A percentile compares a stretch with the other conserved stretches of the same genome.
phyloP scores from a whole-genome alignment of 2,113 vertebrate genomes.

The Anas platyrhynchos region DNA sequence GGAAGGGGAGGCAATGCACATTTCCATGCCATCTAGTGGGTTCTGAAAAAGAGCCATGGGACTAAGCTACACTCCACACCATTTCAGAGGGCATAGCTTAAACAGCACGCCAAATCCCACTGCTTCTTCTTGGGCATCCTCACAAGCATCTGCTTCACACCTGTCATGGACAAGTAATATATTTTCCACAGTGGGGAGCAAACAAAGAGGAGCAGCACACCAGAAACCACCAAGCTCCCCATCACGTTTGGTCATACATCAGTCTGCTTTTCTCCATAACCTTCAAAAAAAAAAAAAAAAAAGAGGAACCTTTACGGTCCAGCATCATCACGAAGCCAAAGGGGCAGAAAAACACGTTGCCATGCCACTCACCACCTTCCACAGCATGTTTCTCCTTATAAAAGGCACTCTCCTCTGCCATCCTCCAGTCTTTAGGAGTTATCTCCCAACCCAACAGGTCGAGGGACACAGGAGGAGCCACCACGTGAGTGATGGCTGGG shows the following conservation, averaged over 20 bases:
- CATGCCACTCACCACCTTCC: not conserved
- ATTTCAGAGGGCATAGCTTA: not conserved
- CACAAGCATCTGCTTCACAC: not conserved
- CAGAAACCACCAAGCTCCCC: not conserved
- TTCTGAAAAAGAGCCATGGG: not conserved
- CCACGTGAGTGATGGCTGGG: not conserved
- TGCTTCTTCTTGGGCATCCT: not conserved
- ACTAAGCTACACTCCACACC: not conserved
- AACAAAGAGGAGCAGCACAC: not conserved
- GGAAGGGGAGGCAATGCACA: fast-evolving
- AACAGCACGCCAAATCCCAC: not conserved
- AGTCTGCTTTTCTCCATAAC: too few relatives aligned
- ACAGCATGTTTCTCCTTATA: not conserved
- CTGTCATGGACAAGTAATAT: not conserved
- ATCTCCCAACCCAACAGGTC: not conserved
- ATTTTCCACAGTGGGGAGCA: not conserved
- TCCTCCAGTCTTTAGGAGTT: not conserved
- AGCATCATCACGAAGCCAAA: not conserved
- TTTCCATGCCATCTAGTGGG: not conserved
- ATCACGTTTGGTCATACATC: not conserved
- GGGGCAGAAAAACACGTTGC: not conserved
- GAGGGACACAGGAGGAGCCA: not conserved
- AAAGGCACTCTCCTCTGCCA: not conserved
- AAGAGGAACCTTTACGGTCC: not conserved
- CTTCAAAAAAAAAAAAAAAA: too few relatives aligned